These are phyloP conservation scores for Pygmarrhopalites habei DNA, from an alignment of 1,140 invertebrate species.

Conservation along the genomic window DNA sequence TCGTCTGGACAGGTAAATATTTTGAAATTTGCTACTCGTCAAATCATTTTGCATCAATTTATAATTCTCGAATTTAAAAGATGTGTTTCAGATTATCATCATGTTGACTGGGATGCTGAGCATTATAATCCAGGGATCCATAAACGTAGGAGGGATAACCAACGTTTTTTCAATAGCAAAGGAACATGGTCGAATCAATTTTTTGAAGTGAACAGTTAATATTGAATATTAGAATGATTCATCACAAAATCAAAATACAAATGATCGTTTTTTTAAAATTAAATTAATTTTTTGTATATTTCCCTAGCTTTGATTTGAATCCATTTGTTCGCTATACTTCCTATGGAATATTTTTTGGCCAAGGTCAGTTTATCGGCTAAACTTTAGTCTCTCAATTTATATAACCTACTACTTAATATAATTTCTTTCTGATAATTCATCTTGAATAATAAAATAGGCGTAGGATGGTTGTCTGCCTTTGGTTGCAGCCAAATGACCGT, in stretches of 20 bases:
- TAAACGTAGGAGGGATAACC: slow-evolving; percentile 41
- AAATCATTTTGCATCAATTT: too few species aligned
- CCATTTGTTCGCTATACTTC: slow-evolving; percentile 73
- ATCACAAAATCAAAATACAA: too few species aligned
- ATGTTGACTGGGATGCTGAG: slow-evolving; percentile 46
- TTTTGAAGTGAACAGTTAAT: slow-evolving; percentile 36
- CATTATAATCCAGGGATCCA: slow-evolving; percentile 56
- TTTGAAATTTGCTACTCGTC: too few species aligned
- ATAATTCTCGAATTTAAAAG: too few species aligned
- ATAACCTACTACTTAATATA: too few species aligned
- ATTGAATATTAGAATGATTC: too few species aligned
- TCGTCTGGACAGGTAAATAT: slow-evolving; percentile 33
- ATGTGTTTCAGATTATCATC: slow-evolving; percentile 37
- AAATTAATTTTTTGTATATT: too few species aligned
- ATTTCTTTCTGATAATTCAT: too few species aligned
- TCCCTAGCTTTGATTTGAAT: slow-evolving; percentile 66
- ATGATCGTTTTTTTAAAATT: too few species aligned
- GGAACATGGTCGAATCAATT: slow-evolving; percentile 36
- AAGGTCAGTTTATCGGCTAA: too few species aligned
- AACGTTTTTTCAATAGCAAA: slow-evolving; percentile 38
- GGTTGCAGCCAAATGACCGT: slow-evolving; percentile 43
- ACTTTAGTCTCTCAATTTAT: too few species aligned
- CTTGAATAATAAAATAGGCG: too few species aligned
- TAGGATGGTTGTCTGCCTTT: slow-evolving; percentile 58
- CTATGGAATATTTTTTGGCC: slow-evolving; percentile 67